A percentile compares a stretch with the other conserved stretches of the same genome.
Conservation (phyloP, 2,113 vertebrate genomes). For the Alouatta palliata region DNA sequence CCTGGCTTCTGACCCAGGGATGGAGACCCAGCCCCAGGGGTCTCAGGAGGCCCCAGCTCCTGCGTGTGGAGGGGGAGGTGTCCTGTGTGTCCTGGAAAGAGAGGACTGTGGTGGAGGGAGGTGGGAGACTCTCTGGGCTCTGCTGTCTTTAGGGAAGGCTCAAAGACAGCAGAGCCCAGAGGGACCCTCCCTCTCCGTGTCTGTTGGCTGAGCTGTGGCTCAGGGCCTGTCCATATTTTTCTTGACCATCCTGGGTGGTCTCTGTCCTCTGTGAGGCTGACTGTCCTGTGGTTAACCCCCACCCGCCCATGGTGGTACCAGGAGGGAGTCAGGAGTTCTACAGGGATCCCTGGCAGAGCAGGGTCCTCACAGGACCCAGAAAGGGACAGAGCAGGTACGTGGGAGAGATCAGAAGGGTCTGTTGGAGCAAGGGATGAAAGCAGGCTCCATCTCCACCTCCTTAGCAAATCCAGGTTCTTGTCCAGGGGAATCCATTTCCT, state of each 20-base stretch:
- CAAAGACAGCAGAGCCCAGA: no score
- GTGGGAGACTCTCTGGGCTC: accelerated
- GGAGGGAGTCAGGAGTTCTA: not conserved
- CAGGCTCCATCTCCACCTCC: not conserved
- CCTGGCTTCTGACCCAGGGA: not conserved
- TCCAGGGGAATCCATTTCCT: not conserved
- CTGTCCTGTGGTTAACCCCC: not conserved
- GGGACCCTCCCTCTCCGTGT: not conserved
- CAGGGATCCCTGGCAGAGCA: no score
- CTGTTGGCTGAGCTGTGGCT: not conserved
- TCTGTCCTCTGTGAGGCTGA: not conserved
- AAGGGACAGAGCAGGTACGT: not conserved
- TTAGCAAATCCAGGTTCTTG: not conserved
- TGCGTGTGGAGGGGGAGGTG: not conserved
- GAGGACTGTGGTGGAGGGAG: not conserved
- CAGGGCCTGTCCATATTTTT: not conserved
- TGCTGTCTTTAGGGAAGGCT: not conserved
- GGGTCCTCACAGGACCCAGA: not conserved
- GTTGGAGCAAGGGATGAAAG: not conserved
- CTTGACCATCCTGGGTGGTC: not conserved
- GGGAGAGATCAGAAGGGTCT: no score
- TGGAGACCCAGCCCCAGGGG: not conserved
- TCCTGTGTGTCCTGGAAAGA: not conserved
- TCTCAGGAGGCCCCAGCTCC: not conserved
- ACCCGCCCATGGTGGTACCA: no score